Percentiles rank a stretch among this genome's conserved stretches.
Evolutionary conservation across 1,140 invertebrate genomes (phyloP).

Genomic region (Pteromalus puparum): DNA sequence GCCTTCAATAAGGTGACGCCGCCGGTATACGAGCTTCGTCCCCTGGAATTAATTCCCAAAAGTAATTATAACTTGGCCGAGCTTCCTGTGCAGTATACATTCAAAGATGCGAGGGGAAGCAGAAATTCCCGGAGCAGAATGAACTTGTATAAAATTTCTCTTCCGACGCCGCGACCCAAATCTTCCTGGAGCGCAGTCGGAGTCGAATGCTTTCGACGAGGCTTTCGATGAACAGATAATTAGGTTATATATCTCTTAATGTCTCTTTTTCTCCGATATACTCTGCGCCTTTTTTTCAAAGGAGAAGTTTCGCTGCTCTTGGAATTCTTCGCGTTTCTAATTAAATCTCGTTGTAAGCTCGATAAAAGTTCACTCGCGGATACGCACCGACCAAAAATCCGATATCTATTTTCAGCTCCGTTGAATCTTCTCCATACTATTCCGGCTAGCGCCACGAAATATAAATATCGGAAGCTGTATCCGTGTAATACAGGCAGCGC

Average conservation of each 20-base stretch:
- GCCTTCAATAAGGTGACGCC: slow-evolving; percentile 16
- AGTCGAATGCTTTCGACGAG: no score
- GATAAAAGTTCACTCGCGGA: neutral
- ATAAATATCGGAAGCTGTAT: neutral
- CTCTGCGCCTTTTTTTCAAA: no score
- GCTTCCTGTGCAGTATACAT: neutral
- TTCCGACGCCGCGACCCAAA: neutral
- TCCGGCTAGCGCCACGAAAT: neutral
- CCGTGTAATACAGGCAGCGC: neutral
- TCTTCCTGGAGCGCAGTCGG: neutral
- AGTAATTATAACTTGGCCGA: slow-evolving; percentile 47
- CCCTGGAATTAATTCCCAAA: slow-evolving; percentile 36
- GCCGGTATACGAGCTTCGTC: slow-evolving; percentile 43
- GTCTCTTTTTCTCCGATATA: no score
- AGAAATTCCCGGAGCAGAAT: slow-evolving; percentile 17
- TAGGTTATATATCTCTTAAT: no score
- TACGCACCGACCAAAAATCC: no score
- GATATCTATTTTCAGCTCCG: no score
- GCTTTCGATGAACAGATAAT: neutral
- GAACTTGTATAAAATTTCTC: slow-evolving; percentile 25
- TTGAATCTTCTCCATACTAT: no score
- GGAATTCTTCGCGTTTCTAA: neutral
- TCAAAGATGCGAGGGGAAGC: neutral
- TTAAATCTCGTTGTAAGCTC: neutral
- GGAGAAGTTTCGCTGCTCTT: no score